phyloP scores from a whole-genome alignment of 2,888 invertebrate genomes.

The Patella depressa region DNA sequence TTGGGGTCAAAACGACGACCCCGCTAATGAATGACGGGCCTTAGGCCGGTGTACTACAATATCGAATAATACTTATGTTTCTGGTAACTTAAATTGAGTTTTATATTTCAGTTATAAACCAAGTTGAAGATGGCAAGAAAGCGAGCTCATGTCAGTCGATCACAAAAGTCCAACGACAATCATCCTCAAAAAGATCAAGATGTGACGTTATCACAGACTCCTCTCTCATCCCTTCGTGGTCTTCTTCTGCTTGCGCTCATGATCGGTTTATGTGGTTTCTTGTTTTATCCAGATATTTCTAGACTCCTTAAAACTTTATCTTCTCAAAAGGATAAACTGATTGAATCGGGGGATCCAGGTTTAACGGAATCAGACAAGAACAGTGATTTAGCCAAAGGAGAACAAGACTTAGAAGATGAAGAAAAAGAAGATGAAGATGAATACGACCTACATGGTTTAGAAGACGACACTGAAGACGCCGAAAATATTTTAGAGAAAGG shows the following conservation, averaged over 20 bases:
- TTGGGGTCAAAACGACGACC: too few relatives aligned
- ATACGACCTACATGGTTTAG: neutral
- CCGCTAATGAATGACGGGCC: too few relatives aligned
- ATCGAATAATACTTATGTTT: too few relatives aligned
- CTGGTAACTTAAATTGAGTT: too few relatives aligned
- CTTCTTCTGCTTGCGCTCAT: slow-evolving; percentile 26
- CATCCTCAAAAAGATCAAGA: too few relatives aligned
- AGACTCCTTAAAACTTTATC: slow-evolving; percentile 16
- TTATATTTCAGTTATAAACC: too few relatives aligned
- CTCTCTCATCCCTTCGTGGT: slow-evolving; percentile 3
- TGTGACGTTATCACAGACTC: too few relatives aligned
- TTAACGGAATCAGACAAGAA: neutral
- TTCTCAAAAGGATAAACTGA: neutral
- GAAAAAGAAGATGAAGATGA: neutral
- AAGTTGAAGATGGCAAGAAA: too few relatives aligned
- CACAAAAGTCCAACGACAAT: too few relatives aligned
- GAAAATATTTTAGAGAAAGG: neutral
- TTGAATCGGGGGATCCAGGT: neutral
- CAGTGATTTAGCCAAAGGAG: neutral
- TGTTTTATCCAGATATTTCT: slow-evolving; percentile 35
- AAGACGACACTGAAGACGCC: neutral
- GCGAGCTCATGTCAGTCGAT: too few relatives aligned
- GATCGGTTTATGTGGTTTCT: slow-evolving; percentile 25
- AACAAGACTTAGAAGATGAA: neutral
- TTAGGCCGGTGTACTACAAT: too few relatives aligned